phyloP scores from a whole-genome alignment of 2,888 invertebrate species.

The Maniola hyperantus region DNA sequence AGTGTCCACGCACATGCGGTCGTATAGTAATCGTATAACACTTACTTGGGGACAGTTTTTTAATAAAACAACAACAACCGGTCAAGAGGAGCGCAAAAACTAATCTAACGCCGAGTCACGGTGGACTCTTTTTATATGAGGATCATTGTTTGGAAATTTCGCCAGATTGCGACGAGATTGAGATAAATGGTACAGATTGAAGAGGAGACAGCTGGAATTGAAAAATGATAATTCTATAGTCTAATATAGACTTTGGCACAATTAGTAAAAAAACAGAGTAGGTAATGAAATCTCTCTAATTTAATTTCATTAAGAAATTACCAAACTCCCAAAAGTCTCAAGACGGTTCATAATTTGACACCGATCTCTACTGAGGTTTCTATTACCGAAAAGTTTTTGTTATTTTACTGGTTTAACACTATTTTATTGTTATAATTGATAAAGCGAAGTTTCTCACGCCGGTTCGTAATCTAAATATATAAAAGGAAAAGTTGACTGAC shows the following conservation, averaged over 20 bases:
- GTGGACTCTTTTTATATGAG: constrained; percentile 44
- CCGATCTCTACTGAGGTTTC: too few relatives aligned
- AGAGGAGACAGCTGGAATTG: constrained; percentile 21
- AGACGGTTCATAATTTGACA: too few relatives aligned
- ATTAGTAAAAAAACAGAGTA: not conserved
- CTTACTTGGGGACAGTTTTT: constrained; percentile 67
- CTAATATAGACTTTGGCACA: not conserved
- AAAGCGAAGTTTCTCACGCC: too few relatives aligned
- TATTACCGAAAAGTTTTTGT: too few relatives aligned
- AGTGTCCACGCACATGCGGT: constrained; percentile 63
- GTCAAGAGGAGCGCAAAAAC: constrained; percentile 43
- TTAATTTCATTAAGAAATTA: too few relatives aligned
- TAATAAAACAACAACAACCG: constrained; percentile 68
- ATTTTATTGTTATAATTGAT: too few relatives aligned
- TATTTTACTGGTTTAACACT: too few relatives aligned
- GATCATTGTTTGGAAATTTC: constrained; percentile 48
- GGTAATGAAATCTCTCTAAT: too few relatives aligned
- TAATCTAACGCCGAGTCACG: constrained; percentile 46
- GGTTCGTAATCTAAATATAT: too few relatives aligned
- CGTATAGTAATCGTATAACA: constrained; percentile 65
- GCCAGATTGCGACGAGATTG: constrained; percentile 20
- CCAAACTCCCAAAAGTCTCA: too few relatives aligned
- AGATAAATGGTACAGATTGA: constrained; percentile 85
- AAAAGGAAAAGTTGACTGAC: too few relatives aligned
- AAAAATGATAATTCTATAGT: not conserved